Evolutionary conservation across 2,797 vertebrate genomes (phyloP).

Genomic region (Pseudotriccus pelzelni): DNA sequence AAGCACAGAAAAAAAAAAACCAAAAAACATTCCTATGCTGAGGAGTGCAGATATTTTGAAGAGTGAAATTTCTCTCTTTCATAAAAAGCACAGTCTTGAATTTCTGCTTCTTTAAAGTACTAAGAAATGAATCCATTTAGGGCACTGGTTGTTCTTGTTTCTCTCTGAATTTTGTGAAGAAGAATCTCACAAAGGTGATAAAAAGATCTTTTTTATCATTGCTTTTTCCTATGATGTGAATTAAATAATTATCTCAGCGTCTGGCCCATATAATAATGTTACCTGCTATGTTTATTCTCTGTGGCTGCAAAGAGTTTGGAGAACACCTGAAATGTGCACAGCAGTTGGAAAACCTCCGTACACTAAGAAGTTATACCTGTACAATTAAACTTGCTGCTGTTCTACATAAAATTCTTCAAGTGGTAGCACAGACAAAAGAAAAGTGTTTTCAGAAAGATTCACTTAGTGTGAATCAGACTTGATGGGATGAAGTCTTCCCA

Average conservation of each 20-base stretch:
- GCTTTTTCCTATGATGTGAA: not conserved
- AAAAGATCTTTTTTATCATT: not conserved
- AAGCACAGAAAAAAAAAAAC: not conserved
- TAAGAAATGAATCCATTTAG: not conserved
- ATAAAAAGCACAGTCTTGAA: not conserved
- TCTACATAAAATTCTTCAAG: not conserved
- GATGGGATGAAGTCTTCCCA: not conserved
- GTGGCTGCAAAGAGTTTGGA: not conserved
- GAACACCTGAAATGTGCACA: not conserved
- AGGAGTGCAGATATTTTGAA: not conserved
- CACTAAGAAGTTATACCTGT: not conserved
- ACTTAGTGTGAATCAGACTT: not conserved
- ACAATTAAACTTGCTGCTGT: not conserved
- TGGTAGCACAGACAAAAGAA: not conserved
- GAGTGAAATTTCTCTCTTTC: not conserved
- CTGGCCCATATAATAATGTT: not conserved
- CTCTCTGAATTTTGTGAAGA: not conserved
- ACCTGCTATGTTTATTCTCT: not conserved
- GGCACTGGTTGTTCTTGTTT: not conserved
- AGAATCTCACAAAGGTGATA: not conserved
- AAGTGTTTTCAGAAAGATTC: not conserved
- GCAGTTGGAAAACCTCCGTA: not conserved
- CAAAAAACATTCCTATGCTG: not conserved
- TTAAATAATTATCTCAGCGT: constrained; percentile 46
- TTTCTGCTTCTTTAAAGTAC: not conserved